phyloP scores from a whole-genome alignment of 2,113 vertebrate species.

The Brachypodius melanocephalos region DNA sequence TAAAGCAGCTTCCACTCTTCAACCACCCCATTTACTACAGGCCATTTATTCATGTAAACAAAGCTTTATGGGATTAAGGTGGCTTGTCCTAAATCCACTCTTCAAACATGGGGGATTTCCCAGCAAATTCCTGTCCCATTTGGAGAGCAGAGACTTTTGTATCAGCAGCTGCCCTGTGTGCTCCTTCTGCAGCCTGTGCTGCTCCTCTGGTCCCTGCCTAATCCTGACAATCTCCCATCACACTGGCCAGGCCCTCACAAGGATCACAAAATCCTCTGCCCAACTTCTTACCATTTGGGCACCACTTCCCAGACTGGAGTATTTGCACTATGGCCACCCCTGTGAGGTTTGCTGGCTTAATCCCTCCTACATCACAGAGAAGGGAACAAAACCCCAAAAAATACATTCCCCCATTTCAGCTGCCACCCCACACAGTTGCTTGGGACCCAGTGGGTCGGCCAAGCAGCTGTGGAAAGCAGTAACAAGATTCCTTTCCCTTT shows the following conservation, averaged over 20 bases:
- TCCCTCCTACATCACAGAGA: background rate
- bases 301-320: background rate
- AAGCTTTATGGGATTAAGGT: slow-evolving; percentile 23
- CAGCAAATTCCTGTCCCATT: background rate
- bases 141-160: background rate
- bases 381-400: background rate
- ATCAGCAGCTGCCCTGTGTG: background rate
- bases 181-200: background rate
- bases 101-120: slow-evolving; percentile 22
- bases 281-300: background rate
- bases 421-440: background rate
- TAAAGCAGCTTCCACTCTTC: background rate
- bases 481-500: background rate
- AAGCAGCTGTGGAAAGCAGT: background rate
- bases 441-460: background rate
- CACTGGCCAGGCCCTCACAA: background rate
- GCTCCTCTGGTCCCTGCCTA: background rate
- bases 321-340: too few relatives aligned
- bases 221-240: background rate
- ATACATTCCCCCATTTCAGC: background rate
- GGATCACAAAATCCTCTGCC: background rate
- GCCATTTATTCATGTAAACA: background rate
- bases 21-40: background rate
- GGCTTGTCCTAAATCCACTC: slow-evolving; percentile 36
- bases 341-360: background rate